Conservation (phyloP, 2,113 vertebrate species). For the Cyanistes caeruleus region DNA sequence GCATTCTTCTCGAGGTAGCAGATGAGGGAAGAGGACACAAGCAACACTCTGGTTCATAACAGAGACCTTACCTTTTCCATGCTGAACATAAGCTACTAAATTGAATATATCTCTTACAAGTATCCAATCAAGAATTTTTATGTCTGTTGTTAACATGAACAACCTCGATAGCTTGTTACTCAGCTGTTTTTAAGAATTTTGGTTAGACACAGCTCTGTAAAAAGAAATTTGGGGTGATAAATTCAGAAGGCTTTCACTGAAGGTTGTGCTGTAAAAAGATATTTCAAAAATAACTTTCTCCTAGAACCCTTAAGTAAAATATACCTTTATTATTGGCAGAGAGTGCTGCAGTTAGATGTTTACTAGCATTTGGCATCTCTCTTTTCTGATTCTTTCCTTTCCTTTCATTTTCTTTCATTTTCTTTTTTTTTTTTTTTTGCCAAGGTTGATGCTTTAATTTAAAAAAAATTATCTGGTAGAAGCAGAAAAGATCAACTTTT, state of each 20-base stretch:
- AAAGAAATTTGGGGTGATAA: background rate
- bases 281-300: conserved; percentile 13
- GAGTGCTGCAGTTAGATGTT: background rate
- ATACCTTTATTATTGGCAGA: background rate
- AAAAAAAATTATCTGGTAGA: background rate
- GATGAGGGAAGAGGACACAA: background rate
- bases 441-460: background rate
- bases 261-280: background rate
- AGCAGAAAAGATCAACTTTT: background rate
- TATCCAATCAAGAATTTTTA: conserved; percentile 3
- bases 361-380: background rate
- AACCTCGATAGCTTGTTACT: conserved; percentile 1
- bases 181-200: conserved; percentile 13
- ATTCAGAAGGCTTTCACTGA: background rate
- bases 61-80: background rate
- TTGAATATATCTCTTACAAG: background rate
- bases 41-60: background rate
- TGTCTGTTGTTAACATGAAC: background rate
- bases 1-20: background rate
- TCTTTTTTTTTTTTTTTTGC: background rate
- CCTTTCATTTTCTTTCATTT: background rate
- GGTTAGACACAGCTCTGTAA: background rate
- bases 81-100: background rate
- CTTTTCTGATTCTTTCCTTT: background rate
- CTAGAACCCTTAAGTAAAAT: conserved; percentile 8